A percentile compares a stretch with the other conserved stretches of the same genome.
These are phyloP conservation scores for Ectemnius cavifrons DNA, from an alignment of 2,888 invertebrate genomes.

Conservation along the genomic window DNA sequence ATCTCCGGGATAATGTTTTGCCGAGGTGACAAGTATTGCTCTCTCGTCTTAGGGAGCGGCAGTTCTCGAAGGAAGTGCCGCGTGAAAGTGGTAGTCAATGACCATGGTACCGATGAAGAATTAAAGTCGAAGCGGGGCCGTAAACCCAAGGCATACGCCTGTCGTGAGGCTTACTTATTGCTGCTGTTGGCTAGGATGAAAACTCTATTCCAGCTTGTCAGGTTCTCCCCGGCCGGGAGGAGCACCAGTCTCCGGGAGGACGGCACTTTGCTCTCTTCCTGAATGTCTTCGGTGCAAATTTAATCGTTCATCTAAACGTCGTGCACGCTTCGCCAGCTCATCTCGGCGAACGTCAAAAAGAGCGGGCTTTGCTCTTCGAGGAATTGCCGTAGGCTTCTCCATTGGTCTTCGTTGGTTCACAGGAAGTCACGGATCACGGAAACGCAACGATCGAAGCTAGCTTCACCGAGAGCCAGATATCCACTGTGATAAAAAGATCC, in stretches of 20 bases:
- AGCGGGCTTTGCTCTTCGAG: neutral
- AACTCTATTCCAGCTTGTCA: conserved; percentile 41
- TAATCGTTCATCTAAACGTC: conserved; percentile 25
- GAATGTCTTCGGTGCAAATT: conserved; percentile 40
- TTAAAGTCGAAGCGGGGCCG: neutral
- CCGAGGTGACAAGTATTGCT: conserved; percentile 2
- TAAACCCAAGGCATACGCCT: neutral
- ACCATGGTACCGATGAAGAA: neutral
- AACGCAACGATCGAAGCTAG: neutral
- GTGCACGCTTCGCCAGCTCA: neutral
- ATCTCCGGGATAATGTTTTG: conserved; percentile 2
- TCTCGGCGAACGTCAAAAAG: too few relatives aligned
- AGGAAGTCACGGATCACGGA: conserved; percentile 4
- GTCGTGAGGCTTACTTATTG: neutral
- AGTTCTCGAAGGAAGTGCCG: neutral
- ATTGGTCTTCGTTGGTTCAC: neutral
- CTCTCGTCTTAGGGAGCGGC: neutral
- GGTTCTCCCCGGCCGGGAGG: conserved; percentile 3
- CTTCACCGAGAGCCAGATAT: neutral
- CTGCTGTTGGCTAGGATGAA: conserved; percentile 15
- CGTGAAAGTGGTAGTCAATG: neutral
- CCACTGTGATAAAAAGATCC: neutral
- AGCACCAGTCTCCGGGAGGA: neutral
- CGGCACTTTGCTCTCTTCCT: conserved; percentile 1
- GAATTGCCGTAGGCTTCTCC: neutral